These are phyloP conservation scores for Turritopsis rubra DNA, from an alignment of 30 jellyfish, hydroid and myxozoan species.

Conservation along the genomic window DNA sequence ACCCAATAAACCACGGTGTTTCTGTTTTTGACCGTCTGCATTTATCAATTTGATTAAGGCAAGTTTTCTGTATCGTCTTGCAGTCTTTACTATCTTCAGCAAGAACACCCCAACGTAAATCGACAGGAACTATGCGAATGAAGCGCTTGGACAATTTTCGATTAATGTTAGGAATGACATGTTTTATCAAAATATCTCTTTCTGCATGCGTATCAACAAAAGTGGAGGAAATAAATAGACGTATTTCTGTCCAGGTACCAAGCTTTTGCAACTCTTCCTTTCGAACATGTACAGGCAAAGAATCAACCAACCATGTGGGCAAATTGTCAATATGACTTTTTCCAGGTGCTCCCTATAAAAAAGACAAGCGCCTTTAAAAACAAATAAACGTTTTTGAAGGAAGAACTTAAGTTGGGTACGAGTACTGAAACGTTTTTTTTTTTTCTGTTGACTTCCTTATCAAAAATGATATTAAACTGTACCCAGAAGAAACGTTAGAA, in stretches of 20 bases:
- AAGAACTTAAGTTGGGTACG: no score
- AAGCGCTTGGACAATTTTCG: not conserved
- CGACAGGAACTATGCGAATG: constrained; percentile 3
- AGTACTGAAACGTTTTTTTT: no score
- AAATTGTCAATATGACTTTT: not conserved
- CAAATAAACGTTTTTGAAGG: no score
- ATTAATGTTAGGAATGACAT: not conserved
- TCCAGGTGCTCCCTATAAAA: not conserved
- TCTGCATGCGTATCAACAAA: constrained; percentile 8
- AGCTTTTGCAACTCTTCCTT: not conserved
- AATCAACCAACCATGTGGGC: not conserved
- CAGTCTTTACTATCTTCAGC: constrained; percentile 1
- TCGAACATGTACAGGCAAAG: not conserved
- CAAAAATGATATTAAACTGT: no score
- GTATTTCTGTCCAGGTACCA: constrained; percentile 8
- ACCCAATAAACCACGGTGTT: constrained; percentile 2
- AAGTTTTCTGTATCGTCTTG: constrained; percentile 1
- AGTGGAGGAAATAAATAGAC: constrained; percentile 5
- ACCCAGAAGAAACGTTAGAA: no score
- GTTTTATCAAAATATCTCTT: constrained; percentile 7
- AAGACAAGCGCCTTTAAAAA: not conserved
- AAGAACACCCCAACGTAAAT: constrained; percentile 6
- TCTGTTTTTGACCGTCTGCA: not conserved
- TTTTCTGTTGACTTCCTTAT: no score
- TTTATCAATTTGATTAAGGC: not conserved